phyloP scores from a whole-genome alignment of 2,113 vertebrate genomes.

The Heterochromis multidens region DNA sequence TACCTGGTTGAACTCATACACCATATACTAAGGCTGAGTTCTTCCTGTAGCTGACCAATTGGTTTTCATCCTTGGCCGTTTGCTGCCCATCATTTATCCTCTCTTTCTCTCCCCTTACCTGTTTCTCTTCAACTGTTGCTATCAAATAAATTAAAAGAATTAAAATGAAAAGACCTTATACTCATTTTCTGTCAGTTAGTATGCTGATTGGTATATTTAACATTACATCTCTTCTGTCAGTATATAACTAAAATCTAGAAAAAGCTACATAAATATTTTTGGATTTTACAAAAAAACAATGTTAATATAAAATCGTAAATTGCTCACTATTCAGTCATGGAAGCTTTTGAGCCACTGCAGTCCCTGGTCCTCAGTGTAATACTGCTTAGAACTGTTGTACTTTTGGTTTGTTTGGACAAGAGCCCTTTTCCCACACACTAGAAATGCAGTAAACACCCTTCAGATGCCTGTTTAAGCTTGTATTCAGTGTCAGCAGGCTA shows the following conservation, averaged over 20 bases:
- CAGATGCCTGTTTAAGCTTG: background rate
- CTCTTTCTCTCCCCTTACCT: no score
- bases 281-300: background rate
- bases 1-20: background rate
- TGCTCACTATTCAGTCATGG: background rate
- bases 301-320: background rate
- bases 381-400: fast-evolving
- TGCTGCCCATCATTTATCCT: no score
- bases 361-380: background rate
- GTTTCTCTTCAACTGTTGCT: no score
- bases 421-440: background rate
- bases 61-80: no score
- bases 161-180: no score
- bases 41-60: background rate
- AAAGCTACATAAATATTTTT: background rate
- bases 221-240: background rate
- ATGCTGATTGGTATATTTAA: no score
- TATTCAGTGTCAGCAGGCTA: background rate
- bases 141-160: no score
- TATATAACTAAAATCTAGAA: background rate
- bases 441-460: background rate
- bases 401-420: background rate
- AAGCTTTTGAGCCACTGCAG: background rate
- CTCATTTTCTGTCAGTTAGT: no score
- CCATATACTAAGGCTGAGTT: background rate